Evolutionary conservation across 2,797 vertebrate species (phyloP).

Genomic region (Kryptolebias ocellatus): DNA sequence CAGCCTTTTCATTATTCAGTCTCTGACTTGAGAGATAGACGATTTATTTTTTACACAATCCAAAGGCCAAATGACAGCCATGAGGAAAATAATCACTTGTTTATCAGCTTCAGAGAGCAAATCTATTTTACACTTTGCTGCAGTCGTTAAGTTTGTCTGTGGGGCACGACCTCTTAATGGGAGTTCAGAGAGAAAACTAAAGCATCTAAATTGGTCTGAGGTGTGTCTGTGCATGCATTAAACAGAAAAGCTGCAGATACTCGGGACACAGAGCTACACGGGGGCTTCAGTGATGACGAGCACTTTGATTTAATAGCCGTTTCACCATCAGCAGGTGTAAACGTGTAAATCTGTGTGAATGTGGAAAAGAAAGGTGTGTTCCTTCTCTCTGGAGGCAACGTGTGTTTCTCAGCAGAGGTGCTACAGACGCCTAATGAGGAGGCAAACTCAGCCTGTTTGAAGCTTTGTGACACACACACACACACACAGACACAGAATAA

Average conservation of each 20-base stretch:
- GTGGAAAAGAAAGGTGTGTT: slow-evolving; percentile 3
- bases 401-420: slow-evolving; percentile 44
- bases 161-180: slow-evolving; percentile 42
- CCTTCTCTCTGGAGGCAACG: slow-evolving; percentile 30
- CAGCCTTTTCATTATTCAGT: slow-evolving; percentile 20
- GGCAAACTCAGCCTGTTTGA: slow-evolving; percentile 52
- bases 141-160: slow-evolving; percentile 47
- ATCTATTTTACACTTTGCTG: slow-evolving; percentile 43
- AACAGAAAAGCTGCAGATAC: background rate
- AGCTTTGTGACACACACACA: slow-evolving; percentile 60
- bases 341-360: slow-evolving; percentile 1
- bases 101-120: slow-evolving; percentile 45
- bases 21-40: background rate
- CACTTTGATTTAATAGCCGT: slow-evolving; percentile 26
- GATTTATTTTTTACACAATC: background rate
- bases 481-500: background rate
- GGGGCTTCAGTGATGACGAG: slow-evolving; percentile 36
- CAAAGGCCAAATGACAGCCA: slow-evolving; percentile 36
- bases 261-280: background rate
- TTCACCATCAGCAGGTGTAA: slow-evolving; percentile 41
- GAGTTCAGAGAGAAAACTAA: slow-evolving; percentile 46
- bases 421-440: slow-evolving; percentile 65
- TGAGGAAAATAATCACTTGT: slow-evolving; percentile 43
- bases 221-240: slow-evolving; percentile 20
- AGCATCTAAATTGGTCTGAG: slow-evolving; percentile 17